Percentiles rank a stretch among this genome's conserved stretches.
Evolutionary conservation across 1,140 invertebrate species (phyloP).

Genomic region (Aculops lycopersici): DNA sequence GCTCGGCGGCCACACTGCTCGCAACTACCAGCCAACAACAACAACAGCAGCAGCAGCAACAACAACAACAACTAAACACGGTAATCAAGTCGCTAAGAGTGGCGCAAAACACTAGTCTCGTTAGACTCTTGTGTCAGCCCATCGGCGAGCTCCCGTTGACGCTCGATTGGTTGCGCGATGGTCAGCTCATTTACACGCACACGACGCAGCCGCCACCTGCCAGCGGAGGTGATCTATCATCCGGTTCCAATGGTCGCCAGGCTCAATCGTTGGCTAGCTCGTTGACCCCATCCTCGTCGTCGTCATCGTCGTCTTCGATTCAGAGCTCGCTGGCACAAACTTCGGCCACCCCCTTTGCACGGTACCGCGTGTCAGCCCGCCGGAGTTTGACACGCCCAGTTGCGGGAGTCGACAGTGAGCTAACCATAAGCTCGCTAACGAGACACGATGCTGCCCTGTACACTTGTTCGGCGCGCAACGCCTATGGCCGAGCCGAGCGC

Average conservation of each 20-base stretch:
- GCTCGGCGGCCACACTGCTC: no score
- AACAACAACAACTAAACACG: no score
- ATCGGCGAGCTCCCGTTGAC: conserved; percentile 39
- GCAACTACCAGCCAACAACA: no score
- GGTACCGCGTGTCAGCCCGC: background rate
- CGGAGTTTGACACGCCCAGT: no score
- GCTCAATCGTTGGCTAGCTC: background rate
- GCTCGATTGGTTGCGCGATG: conserved; percentile 41
- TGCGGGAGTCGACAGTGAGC: no score
- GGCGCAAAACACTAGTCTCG: no score
- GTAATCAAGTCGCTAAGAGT: no score
- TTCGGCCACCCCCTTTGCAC: conserved; percentile 24
- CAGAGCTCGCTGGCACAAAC: conserved; percentile 32
- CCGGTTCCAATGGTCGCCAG: background rate
- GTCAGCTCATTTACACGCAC: conserved; percentile 25
- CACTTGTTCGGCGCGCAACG: conserved; percentile 16
- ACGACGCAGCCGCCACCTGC: no score
- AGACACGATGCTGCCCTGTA: conserved; percentile 18
- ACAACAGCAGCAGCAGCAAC: no score
- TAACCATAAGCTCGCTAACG: no score
- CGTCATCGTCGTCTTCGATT: conserved; percentile 11
- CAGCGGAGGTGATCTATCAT: conserved; percentile 1
- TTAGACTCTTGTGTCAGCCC: no score
- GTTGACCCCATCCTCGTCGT: conserved; percentile 10
- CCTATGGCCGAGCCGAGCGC: conserved; percentile 15